phyloP scores from a whole-genome alignment of 2,113 vertebrate genomes.

The Rhegmatorhina hoffmannsi region DNA sequence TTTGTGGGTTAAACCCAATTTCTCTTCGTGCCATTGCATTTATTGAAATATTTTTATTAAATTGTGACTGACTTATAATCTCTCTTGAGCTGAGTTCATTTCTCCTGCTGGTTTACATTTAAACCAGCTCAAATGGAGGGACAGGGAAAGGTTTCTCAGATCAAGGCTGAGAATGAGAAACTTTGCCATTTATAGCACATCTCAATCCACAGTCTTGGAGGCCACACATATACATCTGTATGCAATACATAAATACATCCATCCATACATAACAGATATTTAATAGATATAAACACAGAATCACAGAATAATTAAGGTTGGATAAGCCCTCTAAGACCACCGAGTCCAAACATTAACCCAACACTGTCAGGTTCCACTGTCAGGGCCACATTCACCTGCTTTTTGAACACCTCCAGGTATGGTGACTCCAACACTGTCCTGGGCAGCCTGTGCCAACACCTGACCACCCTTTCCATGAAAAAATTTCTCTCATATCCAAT shows the following conservation, averaged over 20 bases:
- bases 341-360: not conserved
- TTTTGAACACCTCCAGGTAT: not conserved
- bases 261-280: not conserved
- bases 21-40: too few species aligned
- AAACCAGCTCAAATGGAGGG: not conserved
- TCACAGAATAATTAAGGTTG: not conserved
- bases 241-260: not conserved
- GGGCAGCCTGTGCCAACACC: not conserved
- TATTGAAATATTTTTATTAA: too few species aligned
- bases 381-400: not conserved
- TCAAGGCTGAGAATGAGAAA: not conserved
- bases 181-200: not conserved
- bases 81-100: too few species aligned
- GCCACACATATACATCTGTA: not conserved
- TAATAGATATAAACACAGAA: not conserved
- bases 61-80: too few species aligned
- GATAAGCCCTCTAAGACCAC: not conserved
- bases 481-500: rapidly evolving
- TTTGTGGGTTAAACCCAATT: too few species aligned
- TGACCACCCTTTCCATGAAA: rapidly evolving
- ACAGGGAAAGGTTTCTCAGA: not conserved
- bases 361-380: not conserved
- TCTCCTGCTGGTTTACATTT: too few species aligned
- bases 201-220: not conserved
- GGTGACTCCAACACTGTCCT: rapidly evolving